Conservation (phyloP, 2,888 invertebrate species). For the Therioaphis trifolii region DNA sequence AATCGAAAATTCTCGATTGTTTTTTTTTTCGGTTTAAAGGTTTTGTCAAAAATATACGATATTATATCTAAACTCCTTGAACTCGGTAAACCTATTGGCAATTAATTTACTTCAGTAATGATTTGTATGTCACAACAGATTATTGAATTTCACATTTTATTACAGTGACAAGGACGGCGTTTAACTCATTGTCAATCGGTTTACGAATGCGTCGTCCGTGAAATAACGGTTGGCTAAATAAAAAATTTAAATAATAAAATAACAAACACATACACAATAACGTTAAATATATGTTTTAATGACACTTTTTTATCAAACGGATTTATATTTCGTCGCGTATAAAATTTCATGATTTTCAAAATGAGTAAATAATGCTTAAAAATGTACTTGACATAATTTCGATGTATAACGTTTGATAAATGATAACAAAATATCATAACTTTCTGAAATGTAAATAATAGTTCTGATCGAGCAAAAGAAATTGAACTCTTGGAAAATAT, state of each 20-base stretch:
- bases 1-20: not conserved
- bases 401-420: no score
- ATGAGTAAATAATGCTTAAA: not conserved
- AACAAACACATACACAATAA: no score
- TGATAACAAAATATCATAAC: no score
- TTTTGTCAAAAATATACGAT: not conserved
- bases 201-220: not conserved
- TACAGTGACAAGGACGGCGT: conserved; percentile 18
- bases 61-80: conserved; percentile 9
- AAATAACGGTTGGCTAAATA: not conserved
- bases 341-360: not conserved
- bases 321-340: not conserved
- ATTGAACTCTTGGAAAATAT: not conserved
- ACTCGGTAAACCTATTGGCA: not conserved
- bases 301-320: not conserved
- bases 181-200: conserved; percentile 24
- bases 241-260: not conserved
- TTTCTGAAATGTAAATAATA: not conserved
- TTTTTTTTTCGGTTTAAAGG: not conserved
- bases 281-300: not conserved
- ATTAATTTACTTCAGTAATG: not conserved
- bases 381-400: not conserved
- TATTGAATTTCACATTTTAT: conserved; percentile 3
- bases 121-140: not conserved
- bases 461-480: not conserved